phyloP scores from a whole-genome alignment of 2,888 invertebrate species.

The Empis stercorea region DNA sequence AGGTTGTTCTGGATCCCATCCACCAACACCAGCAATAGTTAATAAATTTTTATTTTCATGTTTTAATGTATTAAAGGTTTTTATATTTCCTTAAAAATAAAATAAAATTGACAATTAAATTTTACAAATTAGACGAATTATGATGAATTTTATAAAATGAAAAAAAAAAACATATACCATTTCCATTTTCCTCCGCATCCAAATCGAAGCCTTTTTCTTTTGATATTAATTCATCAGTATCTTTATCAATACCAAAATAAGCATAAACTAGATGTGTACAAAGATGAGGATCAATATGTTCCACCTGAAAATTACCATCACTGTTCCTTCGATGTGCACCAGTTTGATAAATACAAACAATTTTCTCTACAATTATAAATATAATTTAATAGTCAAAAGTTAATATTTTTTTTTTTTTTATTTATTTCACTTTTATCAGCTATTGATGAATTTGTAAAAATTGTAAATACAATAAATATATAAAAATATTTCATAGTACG shows the following conservation, averaged over 20 bases:
- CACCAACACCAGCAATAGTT: background rate
- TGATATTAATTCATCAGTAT: background rate
- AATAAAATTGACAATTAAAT: no score
- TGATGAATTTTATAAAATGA: background rate
- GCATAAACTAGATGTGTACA: background rate
- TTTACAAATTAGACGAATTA: background rate
- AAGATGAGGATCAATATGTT: background rate
- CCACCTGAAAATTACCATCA: background rate
- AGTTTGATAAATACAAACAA: background rate
- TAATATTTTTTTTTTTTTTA: no score
- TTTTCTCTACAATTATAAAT: background rate
- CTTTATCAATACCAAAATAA: background rate
- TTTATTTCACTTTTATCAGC: no score
- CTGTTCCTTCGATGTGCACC: background rate
- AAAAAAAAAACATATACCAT: background rate
- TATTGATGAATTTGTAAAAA: no score
- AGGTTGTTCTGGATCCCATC: background rate
- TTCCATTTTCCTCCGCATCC: background rate
- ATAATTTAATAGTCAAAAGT: no score
- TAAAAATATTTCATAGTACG: no score
- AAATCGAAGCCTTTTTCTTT: background rate
- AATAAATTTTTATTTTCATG: background rate
- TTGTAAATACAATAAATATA: no score
- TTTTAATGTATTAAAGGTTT: background rate
- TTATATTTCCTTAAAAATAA: background rate